Base-by-base conservation (phyloP, 2,888 invertebrate species). In the Synanthedon andrenaeformis region DNA sequence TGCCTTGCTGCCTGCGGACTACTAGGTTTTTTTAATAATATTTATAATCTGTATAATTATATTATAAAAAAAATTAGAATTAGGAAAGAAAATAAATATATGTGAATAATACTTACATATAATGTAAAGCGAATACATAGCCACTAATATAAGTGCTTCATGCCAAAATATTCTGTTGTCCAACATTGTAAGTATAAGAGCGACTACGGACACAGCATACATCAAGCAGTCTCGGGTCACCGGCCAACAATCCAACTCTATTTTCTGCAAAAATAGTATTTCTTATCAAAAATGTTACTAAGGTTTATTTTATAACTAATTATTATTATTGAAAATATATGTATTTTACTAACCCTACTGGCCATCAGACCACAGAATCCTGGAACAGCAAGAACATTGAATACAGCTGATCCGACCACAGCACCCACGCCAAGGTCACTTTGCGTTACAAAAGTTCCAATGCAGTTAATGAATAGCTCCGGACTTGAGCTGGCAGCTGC, bases 401-500 rank as follows among this genome's bases (percentile, higher is more conserved):
- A 94, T 10, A 94, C 93, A 4, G 94, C 94, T 3, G 93, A 93
- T 49, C 93, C 94, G 1, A 94, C 92, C 51, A 94, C 90, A 12
- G 94, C 92, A 0, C 94, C 94, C 6, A 94, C 91, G 0, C 94
- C 94, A 19, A 94, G 79, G 72, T 94, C 94, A 0, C 93, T 93
- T 66, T 93, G 90, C 0, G 93, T 93, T 55, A 93, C 89, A 69
- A 94, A 94, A 0, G 94, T 94, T 45, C 93, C 95, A 23, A 96
- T 92, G 58, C 93, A 91, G 73, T 94, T 94, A 58, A 95, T 93
- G 82, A 96, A 96, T 57, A 96, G 82, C 79, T 96, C 96, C 0
- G 96, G 95, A 56, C 94, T 93, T 0, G 94, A 94, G 57, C 94
- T 95, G 0, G 96, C 96, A 1, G 94, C 92, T 0, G 96, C 96